Conservation (phyloP, 1,140 invertebrate species). For the Macrobrachium rosenbergii region DNA sequence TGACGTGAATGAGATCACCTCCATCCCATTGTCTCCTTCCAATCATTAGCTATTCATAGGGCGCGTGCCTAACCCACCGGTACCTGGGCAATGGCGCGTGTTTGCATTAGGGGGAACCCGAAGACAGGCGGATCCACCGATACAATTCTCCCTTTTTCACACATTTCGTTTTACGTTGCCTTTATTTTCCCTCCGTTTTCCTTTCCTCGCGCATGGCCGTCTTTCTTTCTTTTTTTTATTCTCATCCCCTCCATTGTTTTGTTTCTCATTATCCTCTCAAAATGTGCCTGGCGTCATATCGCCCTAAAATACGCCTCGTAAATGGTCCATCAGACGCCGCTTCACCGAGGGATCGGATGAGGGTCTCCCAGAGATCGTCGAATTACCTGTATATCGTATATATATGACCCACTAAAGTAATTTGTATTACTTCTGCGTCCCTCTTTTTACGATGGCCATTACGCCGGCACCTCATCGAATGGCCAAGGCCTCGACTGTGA, state of each 20-base stretch:
- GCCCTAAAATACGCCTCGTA: no score
- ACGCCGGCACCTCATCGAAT: neutral
- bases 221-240: no score
- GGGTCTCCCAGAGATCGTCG: no score
- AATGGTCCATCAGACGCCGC: no score
- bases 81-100: neutral
- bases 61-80: slow-evolving; percentile 25
- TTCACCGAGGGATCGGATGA: no score
- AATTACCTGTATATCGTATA: neutral
- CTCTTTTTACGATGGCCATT: neutral
- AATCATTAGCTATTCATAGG: slow-evolving; percentile 56
- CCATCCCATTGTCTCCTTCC: slow-evolving; percentile 56
- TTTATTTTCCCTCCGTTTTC: no score
- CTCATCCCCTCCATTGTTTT: no score
- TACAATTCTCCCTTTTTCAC: slow-evolving; percentile 6
- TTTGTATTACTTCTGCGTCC: slow-evolving; percentile 14
- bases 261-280: no score
- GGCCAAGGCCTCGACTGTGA: neutral
- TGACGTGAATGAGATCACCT: slow-evolving; percentile 50
- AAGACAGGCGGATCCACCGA: no score
- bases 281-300: no score
- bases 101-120: no score
- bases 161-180: neutral
- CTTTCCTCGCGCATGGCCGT: no score
- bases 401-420: slow-evolving; percentile 13